Base-by-base conservation (phyloP, 2,113 vertebrate species). In the Seriola dumerili region DNA sequence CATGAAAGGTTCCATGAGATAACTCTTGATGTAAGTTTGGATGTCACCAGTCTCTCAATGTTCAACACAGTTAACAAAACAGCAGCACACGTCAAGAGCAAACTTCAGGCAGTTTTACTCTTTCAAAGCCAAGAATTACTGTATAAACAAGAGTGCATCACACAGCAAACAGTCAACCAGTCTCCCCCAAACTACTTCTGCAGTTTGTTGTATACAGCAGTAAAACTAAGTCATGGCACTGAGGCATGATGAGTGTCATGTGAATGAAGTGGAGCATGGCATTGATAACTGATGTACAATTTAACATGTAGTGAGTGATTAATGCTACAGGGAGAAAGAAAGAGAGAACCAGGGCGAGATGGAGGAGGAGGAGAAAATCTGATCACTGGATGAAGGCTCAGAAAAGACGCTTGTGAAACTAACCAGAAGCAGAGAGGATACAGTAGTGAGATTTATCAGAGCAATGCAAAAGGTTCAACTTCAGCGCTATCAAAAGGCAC, bases 261-360 rank as follows among this genome's bases (percentile, higher is more conserved):
- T 81, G 78, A 81, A 46, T 52, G 14, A 46, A 72, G 34, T 57
- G 38, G 19, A 42, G 64, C 78, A 81, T 7, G 14, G 59, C 66
- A 54, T 61, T 25, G 25, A 62, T 66, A 74, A 73, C 19, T 76
- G 69, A 83, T 66, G 74, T 58, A 78, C 65, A 79, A 65, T 80
- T 80, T 74, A 88, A 86, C 50, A 3, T 29, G 57, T 16, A 32
- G 64, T 48, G 83, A 80, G 42, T 75, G 80, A 87, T 58, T 84
- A 70, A 69, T 72, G 83, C 85, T 80, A 17, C 21, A 57, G 54
- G 72, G 54, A 66, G 38, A 69, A 8, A 57, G 38, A 32, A 3
- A 29, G 29, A 79, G 8, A 57, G 23, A 57, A 12, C 55, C 23
- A 13, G 55, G 25, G 55, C 12, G 13, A 29, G n/a, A 57, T 57